A percentile compares a stretch with the other conserved stretches of the same genome.
Conservation (phyloP, 2,797 vertebrate genomes). For the Apogon talboti region DNA sequence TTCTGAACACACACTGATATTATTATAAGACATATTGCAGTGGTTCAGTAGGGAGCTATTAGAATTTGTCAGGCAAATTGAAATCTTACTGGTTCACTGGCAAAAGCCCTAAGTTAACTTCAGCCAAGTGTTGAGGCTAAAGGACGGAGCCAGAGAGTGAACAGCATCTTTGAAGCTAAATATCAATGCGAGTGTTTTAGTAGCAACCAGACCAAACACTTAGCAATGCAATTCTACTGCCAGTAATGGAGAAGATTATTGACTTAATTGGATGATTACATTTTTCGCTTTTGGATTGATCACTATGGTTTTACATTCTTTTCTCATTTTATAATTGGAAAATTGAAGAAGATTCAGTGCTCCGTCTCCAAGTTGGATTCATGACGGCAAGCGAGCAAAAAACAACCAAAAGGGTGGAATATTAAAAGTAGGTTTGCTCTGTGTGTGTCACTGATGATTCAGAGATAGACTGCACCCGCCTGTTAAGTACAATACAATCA, state of each 20-base stretch:
- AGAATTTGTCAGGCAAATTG: slow-evolving; percentile 45
- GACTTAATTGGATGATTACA: slow-evolving; percentile 30
- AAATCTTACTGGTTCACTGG: slow-evolving; percentile 41
- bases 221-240: slow-evolving; percentile 33
- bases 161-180: slow-evolving; percentile 28
- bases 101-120: slow-evolving; percentile 46
- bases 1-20: slow-evolving; percentile 9
- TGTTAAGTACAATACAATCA: neutral
- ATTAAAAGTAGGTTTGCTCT: neutral
- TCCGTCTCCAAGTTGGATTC: slow-evolving; percentile 7
- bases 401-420: slow-evolving; percentile 10
- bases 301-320: slow-evolving; percentile 10
- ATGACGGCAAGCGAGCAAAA: slow-evolving; percentile 19
- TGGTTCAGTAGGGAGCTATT: slow-evolving; percentile 32
- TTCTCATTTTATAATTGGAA: slow-evolving; percentile 4
- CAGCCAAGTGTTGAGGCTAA: slow-evolving; percentile 40
- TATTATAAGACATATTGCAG: slow-evolving; percentile 35
- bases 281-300: slow-evolving; percentile 23
- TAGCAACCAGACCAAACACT: slow-evolving; percentile 55
- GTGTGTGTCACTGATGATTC: neutral
- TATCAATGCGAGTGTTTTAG: slow-evolving; percentile 50
- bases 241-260: slow-evolving; percentile 26
- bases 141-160: slow-evolving; percentile 28
- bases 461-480: neutral
- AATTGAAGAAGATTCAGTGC: neutral